Evolutionary conservation across 1,140 invertebrate genomes (phyloP), one percentile per base, ranked within the genome.

Genomic region (Microvelia longipes): DNA sequence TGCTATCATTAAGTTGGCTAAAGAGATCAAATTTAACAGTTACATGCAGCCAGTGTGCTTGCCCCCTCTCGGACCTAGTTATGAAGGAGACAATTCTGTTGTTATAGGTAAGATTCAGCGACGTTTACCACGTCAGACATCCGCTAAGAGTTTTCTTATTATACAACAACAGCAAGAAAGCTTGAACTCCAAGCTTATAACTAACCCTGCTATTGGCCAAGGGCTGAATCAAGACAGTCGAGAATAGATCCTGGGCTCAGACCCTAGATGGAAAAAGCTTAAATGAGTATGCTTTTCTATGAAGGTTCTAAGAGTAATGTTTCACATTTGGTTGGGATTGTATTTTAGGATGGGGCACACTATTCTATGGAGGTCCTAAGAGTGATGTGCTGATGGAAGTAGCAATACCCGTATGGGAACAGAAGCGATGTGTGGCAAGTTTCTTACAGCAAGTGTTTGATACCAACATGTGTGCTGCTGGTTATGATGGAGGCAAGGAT

Each of bases 401-500:
- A 0, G 75, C 83, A 1, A 80, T 96, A 11, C 92, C 92, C 0
- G 82, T 96, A 68, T 94, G 92, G 92, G 82, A 86, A 0, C 88
- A 88, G 30, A 75, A 85, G 11, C 82, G 83, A 60, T 93, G 92
- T 73, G 79, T 83, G 1, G 76, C 80, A 1, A 83, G 86, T 15
- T 90, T 89, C 75, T 81, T 77, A 63, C 86, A 83, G 79, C 82
- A 77, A 24, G 84, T 88, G 73, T 80, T 86, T 14, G 82, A 87
- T 0, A 87, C 85, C 28, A 83, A 83, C 2, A 70, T 92, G 25
- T 92, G 90, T 74, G 91, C 90, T 19, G 90, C 87, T 60, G 84
- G 80, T 1, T 85, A 82, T 28, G 82, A 87, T 30, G 90, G 89
- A 1, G 88, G 88, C 13, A 85, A 85, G 73, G 91, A 93, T 77